phyloP scores from a whole-genome alignment of 2,113 vertebrate species.

The Cyphomyrus discorhynchus region DNA sequence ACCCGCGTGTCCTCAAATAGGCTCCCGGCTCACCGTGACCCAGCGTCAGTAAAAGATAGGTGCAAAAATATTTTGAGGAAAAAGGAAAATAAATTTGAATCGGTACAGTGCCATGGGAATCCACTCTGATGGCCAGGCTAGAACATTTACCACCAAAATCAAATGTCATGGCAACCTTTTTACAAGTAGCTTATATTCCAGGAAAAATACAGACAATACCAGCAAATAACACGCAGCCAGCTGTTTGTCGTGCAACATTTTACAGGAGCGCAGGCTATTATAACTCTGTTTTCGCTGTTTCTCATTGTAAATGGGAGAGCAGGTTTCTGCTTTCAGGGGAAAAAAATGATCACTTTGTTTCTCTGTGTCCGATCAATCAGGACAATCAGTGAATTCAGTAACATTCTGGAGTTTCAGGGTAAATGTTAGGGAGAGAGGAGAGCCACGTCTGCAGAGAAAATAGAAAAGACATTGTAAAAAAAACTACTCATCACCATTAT shows the following conservation, averaged over 20 bases:
- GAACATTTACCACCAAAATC: neutral
- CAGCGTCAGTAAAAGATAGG: neutral
- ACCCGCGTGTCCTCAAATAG: neutral
- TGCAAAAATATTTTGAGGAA: neutral
- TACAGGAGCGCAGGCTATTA: neutral
- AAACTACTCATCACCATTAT: neutral
- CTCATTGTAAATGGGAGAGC: neutral
- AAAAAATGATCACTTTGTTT: neutral
- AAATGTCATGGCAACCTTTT: neutral
- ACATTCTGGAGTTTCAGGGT: neutral
- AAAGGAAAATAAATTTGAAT: neutral
- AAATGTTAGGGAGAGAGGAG: neutral
- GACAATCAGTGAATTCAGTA: neutral
- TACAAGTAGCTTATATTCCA: neutral
- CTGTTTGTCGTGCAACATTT: neutral
- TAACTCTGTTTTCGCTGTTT: neutral
- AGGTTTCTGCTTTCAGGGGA: neutral
- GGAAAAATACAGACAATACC: neutral
- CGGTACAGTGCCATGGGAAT: neutral
- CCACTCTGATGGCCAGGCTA: neutral
- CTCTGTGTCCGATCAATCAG: neutral
- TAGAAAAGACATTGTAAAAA: neutral
- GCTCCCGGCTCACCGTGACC: neutral
- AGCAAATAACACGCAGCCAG: neutral
- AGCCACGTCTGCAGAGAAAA: neutral